Evolutionary conservation across 1,140 invertebrate genomes (phyloP).

Genomic region (Lineus longissimus): DNA sequence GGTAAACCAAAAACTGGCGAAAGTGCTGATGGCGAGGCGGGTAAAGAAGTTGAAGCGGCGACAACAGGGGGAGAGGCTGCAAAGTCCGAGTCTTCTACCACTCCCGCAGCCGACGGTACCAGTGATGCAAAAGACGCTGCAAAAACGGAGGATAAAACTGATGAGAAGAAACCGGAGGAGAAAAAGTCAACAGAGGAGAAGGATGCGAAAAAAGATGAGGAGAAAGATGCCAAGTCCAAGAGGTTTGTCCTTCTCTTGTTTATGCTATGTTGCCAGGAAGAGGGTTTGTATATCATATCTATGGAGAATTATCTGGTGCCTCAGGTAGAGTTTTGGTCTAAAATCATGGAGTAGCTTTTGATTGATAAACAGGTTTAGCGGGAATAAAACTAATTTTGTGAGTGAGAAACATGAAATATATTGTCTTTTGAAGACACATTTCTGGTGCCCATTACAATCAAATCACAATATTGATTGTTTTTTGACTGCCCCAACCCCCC

Average conservation of each 20-base stretch:
- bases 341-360: not conserved
- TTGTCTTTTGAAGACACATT: too few species aligned
- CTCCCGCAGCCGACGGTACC: not conserved
- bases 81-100: not conserved
- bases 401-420: too few species aligned
- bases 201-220: not conserved
- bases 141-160: slow-evolving; percentile 10
- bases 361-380: too few species aligned
- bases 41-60: slow-evolving; percentile 1
- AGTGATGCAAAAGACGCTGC: not conserved
- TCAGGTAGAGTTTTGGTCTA: not conserved
- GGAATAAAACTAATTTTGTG: too few species aligned
- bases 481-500: too few species aligned
- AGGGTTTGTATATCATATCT: not conserved
- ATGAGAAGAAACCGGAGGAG: slow-evolving; percentile 7
- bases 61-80: not conserved
- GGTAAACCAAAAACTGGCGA: slow-evolving; percentile 14
- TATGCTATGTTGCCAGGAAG: not conserved
- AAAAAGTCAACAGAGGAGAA: slow-evolving; percentile 1
- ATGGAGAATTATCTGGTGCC: too few species aligned
- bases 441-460: too few species aligned
- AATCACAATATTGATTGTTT: too few species aligned
- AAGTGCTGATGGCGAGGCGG: slow-evolving; percentile 5
- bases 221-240: slow-evolving; percentile 4
- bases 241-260: not conserved